phyloP scores from a whole-genome alignment of 2,888 invertebrate genomes.

The Cheiracanthium punctorium region DNA sequence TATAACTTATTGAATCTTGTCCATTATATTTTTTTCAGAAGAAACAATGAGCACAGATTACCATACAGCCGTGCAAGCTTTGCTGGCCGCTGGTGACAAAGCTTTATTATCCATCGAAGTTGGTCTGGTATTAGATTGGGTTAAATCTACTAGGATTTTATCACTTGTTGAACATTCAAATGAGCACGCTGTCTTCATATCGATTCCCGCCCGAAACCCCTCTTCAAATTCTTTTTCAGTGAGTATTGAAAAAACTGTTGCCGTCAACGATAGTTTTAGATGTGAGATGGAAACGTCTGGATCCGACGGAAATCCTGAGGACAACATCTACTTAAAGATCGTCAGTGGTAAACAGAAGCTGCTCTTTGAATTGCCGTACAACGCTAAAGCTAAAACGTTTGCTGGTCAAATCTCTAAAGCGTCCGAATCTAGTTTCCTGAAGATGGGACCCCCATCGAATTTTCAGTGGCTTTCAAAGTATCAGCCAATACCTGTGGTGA shows the following conservation, averaged over 20 bases:
- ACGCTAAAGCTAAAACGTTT: constrained; percentile 82
- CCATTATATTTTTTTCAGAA: not conserved
- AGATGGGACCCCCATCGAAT: constrained; percentile 56
- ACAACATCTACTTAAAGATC: constrained; percentile 79
- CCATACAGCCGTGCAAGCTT: constrained; percentile 43
- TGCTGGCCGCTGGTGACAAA: constrained; percentile 51
- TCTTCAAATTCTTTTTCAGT: constrained; percentile 79
- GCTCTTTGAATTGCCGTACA: constrained; percentile 80
- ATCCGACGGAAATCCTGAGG: constrained; percentile 75
- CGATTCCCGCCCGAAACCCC: constrained; percentile 61
- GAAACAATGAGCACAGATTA: constrained; percentile 33
- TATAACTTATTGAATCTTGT: not conserved
- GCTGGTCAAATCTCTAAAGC: constrained; percentile 85
- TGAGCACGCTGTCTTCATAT: constrained; percentile 76
- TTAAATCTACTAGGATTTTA: constrained; percentile 78
- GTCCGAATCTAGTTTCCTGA: constrained; percentile 78
- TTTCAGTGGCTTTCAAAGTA: constrained; percentile 70
- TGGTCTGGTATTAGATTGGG: constrained; percentile 78
- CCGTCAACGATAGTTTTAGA: constrained; percentile 87
- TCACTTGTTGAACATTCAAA: constrained; percentile 80
- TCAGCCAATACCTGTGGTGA: constrained; percentile 47
- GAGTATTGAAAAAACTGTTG: constrained; percentile 86
- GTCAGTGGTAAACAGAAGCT: constrained; percentile 78
- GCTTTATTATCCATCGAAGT: constrained; percentile 74
- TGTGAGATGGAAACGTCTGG: constrained; percentile 83